phyloP scores from a whole-genome alignment of 2,888 invertebrate species.

The Scaptomyza polygonia region DNA sequence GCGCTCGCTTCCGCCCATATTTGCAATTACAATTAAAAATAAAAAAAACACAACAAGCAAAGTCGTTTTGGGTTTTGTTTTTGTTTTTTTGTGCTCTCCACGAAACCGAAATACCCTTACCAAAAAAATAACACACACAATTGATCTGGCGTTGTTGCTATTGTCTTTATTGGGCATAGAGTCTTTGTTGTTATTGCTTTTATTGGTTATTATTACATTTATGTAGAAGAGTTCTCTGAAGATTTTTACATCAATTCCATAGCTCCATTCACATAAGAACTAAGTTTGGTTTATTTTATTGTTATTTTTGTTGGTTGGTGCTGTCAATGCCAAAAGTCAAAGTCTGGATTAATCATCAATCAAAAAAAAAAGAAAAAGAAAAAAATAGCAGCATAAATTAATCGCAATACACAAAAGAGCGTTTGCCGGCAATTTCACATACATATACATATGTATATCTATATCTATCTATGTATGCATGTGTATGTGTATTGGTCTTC shows the following conservation, averaged over 20 bases:
- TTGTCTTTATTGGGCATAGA: background rate
- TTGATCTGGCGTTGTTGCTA: background rate
- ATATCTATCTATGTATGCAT: background rate
- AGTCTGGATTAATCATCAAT: slow-evolving; percentile 80
- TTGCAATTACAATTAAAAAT: slow-evolving; percentile 71
- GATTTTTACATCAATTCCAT: background rate
- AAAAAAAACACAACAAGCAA: background rate
- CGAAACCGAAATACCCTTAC: slow-evolving; percentile 27
- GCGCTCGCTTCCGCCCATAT: slow-evolving; percentile 67
- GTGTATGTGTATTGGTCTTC: background rate
- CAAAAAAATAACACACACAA: background rate
- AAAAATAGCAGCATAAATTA: slow-evolving; percentile 70
- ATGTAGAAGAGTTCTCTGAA: background rate
- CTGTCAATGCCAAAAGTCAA: slow-evolving; percentile 75
- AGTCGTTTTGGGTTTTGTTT: background rate
- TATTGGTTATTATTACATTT: background rate
- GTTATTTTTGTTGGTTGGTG: slow-evolving; percentile 9
- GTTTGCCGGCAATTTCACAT: background rate
- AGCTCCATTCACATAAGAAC: slow-evolving; percentile 9
- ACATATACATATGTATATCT: background rate
- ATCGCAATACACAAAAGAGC: slow-evolving; percentile 50
- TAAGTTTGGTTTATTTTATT: slow-evolving; percentile 25
- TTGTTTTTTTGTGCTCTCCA: background rate
- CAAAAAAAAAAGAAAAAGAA: slow-evolving; percentile 65
- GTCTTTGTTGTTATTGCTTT: background rate